These are phyloP conservation scores for Liparis tanakae DNA, from an alignment of 2,797 vertebrate genomes.

Conservation along the genomic window DNA sequence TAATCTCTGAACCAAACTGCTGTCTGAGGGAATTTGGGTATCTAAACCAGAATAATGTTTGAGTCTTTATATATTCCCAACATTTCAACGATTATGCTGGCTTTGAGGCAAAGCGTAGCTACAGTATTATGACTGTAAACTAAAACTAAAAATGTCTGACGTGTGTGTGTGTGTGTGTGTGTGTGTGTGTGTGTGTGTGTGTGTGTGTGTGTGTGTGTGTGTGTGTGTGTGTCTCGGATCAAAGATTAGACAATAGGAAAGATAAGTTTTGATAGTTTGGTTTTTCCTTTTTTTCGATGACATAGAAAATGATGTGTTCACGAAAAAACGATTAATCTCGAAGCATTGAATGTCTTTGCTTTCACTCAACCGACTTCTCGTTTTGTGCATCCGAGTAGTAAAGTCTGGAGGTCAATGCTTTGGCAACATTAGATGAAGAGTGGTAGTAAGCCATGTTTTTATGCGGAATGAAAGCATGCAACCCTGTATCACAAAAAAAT, in stretches of 20 bases:
- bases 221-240: too few relatives aligned
- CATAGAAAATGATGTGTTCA: neutral
- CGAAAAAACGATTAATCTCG: neutral
- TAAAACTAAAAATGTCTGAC: too few relatives aligned
- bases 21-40: neutral
- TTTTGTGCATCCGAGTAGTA: neutral
- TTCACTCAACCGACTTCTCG: neutral
- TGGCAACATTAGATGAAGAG: neutral
- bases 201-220: too few relatives aligned
- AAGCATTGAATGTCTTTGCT: neutral
- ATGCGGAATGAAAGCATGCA: neutral
- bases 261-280: neutral
- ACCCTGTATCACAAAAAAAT: too few relatives aligned
- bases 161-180: too few relatives aligned
- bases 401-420: neutral
- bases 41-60: too few relatives aligned
- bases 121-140: too few relatives aligned
- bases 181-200: too few relatives aligned
- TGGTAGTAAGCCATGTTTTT: neutral
- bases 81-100: too few relatives aligned
- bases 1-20: neutral
- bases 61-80: too few relatives aligned
- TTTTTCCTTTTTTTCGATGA: neutral
- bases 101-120: too few relatives aligned
- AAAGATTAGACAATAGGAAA: neutral